These are phyloP conservation scores for Doryteuthis pealeii DNA, from an alignment of 1,140 invertebrate species.

Conservation along the genomic window DNA sequence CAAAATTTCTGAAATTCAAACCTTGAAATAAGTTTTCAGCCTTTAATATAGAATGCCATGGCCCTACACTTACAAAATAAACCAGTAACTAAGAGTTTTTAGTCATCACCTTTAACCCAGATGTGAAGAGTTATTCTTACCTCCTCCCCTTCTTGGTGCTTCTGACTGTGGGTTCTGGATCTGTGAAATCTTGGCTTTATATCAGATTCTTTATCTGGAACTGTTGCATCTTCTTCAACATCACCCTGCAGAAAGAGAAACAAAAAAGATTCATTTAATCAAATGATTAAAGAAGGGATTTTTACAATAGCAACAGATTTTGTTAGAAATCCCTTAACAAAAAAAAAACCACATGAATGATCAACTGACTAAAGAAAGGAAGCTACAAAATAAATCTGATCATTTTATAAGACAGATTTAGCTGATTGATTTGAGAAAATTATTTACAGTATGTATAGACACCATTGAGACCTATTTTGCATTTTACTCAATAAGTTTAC, in stretches of 20 bases:
- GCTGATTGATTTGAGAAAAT: too few relatives aligned
- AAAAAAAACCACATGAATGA: not conserved
- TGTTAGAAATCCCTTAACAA: not conserved
- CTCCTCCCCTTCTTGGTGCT: conserved; percentile 51
- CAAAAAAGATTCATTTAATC: not conserved
- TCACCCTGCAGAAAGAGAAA: conserved; percentile 61
- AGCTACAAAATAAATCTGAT: not conserved
- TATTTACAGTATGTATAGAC: too few relatives aligned
- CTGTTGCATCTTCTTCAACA: conserved; percentile 91
- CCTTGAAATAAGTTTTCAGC: too few relatives aligned
- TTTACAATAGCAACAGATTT: not conserved
- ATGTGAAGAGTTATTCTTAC: conserved; percentile 25
- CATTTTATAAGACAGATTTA: not conserved
- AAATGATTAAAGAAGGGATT: conserved; percentile 7
- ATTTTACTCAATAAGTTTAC: too few relatives aligned
- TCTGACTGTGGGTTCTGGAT: conserved; percentile 76
- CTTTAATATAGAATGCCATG: too few relatives aligned
- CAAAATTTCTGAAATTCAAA: too few relatives aligned
- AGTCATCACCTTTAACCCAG: too few relatives aligned
- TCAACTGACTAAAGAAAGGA: too few relatives aligned
- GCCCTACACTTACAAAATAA: too few relatives aligned
- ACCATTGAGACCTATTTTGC: too few relatives aligned
- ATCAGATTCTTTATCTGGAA: conserved; percentile 96
- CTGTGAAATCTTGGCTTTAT: conserved; percentile 93
- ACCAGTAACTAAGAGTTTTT: too few relatives aligned